phyloP scores from a whole-genome alignment of 2,888 invertebrate genomes.

The Periphyllus acericola region DNA sequence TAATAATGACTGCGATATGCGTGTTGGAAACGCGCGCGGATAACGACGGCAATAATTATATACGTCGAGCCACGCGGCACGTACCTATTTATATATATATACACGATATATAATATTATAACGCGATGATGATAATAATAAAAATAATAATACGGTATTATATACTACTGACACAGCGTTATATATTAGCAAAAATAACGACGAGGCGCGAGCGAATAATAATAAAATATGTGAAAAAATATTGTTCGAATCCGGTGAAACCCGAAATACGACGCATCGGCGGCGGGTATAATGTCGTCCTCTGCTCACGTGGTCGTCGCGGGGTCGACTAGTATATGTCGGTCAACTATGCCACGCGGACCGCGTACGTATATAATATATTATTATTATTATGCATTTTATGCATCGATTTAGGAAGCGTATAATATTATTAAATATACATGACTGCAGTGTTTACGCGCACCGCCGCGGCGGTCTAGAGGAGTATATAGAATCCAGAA shows the following conservation, averaged over 20 bases:
- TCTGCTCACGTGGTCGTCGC: too few species aligned
- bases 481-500: too few species aligned
- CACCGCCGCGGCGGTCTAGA: too few species aligned
- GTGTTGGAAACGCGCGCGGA: conserved; percentile 23
- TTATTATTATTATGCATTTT: too few species aligned
- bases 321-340: too few species aligned
- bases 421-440: too few species aligned
- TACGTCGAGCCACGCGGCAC: not conserved
- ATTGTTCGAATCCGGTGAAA: not conserved
- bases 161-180: too few species aligned
- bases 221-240: not conserved
- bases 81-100: not conserved
- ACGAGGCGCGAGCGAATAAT: not conserved
- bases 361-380: too few species aligned
- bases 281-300: too few species aligned
- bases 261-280: not conserved
- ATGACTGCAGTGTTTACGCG: too few species aligned
- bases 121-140: not conserved
- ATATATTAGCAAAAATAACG: not conserved
- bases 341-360: too few species aligned
- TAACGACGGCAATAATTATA: conserved; percentile 14
- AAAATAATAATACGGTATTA: not conserved
- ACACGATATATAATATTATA: not conserved
- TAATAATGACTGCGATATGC: not conserved
- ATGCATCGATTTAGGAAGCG: too few species aligned